Base-by-base conservation (phyloP, 2,113 vertebrate species). In the Eolophus roseicapilla region DNA sequence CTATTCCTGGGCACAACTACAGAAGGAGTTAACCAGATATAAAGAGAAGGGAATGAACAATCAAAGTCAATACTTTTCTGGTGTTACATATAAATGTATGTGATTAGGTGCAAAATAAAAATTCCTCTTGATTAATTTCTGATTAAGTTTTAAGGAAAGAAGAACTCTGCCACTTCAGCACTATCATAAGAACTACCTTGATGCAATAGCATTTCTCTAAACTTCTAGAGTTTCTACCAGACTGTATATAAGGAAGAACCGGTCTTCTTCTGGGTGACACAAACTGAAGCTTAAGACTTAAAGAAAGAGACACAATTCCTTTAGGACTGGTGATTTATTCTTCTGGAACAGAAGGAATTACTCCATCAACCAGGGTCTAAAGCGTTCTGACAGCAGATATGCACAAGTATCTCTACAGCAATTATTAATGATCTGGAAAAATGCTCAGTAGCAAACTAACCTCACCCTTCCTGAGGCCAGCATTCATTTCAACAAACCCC, bases 371-470 rank as follows among this genome's bases (percentile, higher is more conserved):
- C 55, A 59, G 70, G 74, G 8, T 17, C 65, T 82, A 3, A 88
- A 68, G 46, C 21, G 39, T 17, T 80, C 79, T 46, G 93, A 93
- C 46, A 82, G 90, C 74, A 81, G 69, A 91, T 41, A 75, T 1
- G 50, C 74, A 29, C 35, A 55, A 23, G 78, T 59, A 65, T 93
- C 88, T 90, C 74, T 78, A 18, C 88, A 92, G 82, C 13, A 41
- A 79, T 85, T 70, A 91, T 57, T 89, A 93, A 92, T 3, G 67
- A 82, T 28, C 65, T 82, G 91, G 74, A 88, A 90, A 75, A 85
- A 39, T 4, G 60, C 82, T 53, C 82, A 44, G 50, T 1, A 71
- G 82, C 85, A 68, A 73, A 62, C 7, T 68, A 12, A 14, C 29
- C 31, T 44, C 64, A 3, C 59, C 62, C 20, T 33, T 65, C 65